phyloP scores from a whole-genome alignment of 2,797 vertebrate genomes.

The Silurus aristotelis region DNA sequence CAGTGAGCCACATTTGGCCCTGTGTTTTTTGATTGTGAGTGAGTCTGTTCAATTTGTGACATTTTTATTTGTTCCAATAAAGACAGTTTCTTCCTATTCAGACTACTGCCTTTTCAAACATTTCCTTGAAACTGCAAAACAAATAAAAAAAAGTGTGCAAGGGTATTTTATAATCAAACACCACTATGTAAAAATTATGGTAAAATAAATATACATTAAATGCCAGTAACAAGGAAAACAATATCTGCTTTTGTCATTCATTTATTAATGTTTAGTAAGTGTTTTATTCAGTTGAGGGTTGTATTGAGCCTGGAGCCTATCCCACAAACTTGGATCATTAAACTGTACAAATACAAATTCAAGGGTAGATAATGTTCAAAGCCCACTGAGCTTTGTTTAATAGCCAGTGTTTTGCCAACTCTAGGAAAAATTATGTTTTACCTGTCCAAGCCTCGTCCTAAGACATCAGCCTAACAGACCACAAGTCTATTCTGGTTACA shows the following conservation, averaged over 20 bases:
- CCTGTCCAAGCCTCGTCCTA: not conserved
- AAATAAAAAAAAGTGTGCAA: not conserved
- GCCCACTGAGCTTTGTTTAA: not conserved
- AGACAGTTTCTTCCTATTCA: not conserved
- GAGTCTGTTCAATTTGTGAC: not conserved
- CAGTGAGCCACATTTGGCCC: not conserved
- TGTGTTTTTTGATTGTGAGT: not conserved
- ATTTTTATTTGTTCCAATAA: not conserved
- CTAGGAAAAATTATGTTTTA: not conserved
- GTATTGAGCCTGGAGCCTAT: not conserved
- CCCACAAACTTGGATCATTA: not conserved
- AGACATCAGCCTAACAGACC: not conserved
- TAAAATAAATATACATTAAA: too few relatives aligned
- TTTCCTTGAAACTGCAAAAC: not conserved
- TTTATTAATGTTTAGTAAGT: not conserved
- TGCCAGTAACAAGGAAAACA: not conserved
- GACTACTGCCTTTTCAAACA: not conserved
- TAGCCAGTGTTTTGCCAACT: not conserved
- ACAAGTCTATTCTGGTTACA: not conserved
- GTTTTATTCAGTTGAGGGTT: not conserved
- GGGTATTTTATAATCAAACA: not conserved
- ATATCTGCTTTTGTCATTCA: not conserved
- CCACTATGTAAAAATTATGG: not conserved
- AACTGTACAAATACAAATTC: not conserved
- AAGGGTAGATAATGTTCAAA: not conserved